Conservation (phyloP, 2,888 invertebrate species). For the Ormyrus rosae region DNA sequence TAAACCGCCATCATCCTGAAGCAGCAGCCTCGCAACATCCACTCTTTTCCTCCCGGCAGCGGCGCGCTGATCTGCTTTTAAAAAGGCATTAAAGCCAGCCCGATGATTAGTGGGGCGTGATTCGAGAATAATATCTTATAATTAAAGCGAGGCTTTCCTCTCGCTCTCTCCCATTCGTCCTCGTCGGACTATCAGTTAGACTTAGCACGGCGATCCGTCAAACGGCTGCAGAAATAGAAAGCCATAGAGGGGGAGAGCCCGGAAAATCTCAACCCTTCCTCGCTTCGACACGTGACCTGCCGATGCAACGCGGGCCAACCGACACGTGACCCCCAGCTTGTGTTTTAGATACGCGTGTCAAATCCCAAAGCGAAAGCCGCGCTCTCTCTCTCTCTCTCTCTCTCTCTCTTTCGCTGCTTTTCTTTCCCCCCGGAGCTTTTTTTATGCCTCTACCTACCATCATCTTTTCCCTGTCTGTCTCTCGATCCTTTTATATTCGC, state of each 20-base stretch:
- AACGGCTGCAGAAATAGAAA: slow-evolving; percentile 62
- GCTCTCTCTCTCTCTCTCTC: background rate
- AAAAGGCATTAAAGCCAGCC: slow-evolving; percentile 72
- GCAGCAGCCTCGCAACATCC: slow-evolving; percentile 11
- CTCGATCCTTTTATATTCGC: slow-evolving; percentile 50
- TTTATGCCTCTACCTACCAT: slow-evolving; percentile 51
- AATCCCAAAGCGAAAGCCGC: slow-evolving; percentile 68
- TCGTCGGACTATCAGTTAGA: slow-evolving; percentile 73
- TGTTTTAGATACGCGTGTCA: slow-evolving; percentile 75
- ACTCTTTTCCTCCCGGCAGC: background rate
- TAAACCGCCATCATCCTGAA: slow-evolving; percentile 27
- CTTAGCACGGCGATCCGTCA: slow-evolving; percentile 74
- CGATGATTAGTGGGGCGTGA: slow-evolving; percentile 71
- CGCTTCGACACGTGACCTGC: slow-evolving; percentile 71
- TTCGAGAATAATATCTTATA: slow-evolving; percentile 72
- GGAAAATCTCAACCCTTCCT: slow-evolving; percentile 75
- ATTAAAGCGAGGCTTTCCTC: slow-evolving; percentile 71
- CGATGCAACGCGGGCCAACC: slow-evolving; percentile 59
- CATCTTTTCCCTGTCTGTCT: slow-evolving; percentile 48
- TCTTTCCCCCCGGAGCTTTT: background rate
- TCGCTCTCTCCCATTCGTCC: background rate
- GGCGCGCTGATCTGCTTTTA: slow-evolving; percentile 66
- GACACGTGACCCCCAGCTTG: slow-evolving; percentile 65
- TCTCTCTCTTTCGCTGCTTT: slow-evolving; percentile 16
- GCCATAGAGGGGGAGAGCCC: slow-evolving; percentile 40